Conservation (phyloP, 2,113 vertebrate genomes). For the Macroglossus sobrinus region DNA sequence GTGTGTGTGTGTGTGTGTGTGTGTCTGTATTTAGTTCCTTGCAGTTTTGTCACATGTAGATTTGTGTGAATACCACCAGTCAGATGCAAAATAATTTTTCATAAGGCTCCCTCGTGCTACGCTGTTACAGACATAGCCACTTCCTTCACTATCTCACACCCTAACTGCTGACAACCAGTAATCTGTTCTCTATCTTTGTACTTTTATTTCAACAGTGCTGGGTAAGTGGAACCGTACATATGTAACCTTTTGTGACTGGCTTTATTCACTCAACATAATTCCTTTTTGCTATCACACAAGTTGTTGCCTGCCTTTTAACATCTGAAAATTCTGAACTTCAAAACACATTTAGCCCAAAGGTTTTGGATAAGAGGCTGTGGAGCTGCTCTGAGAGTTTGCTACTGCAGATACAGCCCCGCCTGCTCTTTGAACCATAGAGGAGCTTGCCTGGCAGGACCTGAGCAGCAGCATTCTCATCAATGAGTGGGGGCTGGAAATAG, state of each 20-base stretch:
- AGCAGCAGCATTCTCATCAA: neutral
- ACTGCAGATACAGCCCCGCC: neutral
- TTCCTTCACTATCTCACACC: fast-evolving
- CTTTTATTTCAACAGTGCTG: neutral
- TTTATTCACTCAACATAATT: neutral
- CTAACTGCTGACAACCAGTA: neutral
- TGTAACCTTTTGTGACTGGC: neutral
- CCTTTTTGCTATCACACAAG: neutral
- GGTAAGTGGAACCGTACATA: neutral
- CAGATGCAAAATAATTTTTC: neutral
- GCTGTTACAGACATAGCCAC: neutral
- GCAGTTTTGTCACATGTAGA: neutral
- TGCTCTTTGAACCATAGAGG: neutral
- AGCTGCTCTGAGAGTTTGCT: neutral
- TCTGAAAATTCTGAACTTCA: neutral
- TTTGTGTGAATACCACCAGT: neutral
- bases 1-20: neutral
- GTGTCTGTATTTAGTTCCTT: neutral
- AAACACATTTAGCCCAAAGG: neutral
- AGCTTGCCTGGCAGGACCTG: neutral
- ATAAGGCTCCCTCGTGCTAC: neutral
- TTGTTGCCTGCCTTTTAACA: neutral
- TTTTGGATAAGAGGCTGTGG: neutral
- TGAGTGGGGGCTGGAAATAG: neutral
- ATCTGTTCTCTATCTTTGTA: neutral